These are phyloP conservation scores for Discoglossus pictus DNA, from an alignment of 2,797 vertebrate genomes.

Conservation along the genomic window DNA sequence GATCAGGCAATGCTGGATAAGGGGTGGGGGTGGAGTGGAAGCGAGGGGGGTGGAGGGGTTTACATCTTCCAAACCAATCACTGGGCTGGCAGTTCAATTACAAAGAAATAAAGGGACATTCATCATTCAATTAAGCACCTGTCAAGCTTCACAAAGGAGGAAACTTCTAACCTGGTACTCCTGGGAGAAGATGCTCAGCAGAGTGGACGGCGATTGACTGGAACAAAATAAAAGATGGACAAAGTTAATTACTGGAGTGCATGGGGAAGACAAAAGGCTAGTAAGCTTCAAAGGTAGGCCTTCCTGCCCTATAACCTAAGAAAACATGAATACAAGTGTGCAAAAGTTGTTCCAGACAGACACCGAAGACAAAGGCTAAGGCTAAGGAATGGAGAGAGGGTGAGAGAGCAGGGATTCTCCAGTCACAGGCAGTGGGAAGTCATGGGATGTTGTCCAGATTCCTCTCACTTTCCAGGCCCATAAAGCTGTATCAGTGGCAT, in stretches of 20 bases:
- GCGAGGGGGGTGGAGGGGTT: constrained; percentile 40
- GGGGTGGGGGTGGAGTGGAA: constrained; percentile 72
- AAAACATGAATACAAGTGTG: constrained; percentile 99
- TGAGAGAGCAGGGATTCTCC: too few species aligned
- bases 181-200: constrained; percentile 99
- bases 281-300: constrained; percentile 92
- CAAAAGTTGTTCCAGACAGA: constrained; percentile 99
- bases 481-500: constrained; percentile 55
- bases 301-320: constrained; percentile 98
- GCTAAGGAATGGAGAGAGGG: constrained; percentile 70
- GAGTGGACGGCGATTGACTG: constrained; percentile 99
- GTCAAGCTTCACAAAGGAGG: constrained; percentile 99
- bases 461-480: constrained; percentile 57
- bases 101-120: constrained; percentile 99
- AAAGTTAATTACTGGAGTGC: constrained; percentile 99
- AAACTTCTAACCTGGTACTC: constrained; percentile 99
- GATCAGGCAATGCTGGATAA: constrained; percentile 88
- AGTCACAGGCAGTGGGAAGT: constrained; percentile 30
- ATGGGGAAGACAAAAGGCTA: constrained; percentile 96
- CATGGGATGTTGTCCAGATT: constrained; percentile 56
- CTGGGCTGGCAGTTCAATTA: constrained; percentile 99
- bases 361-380: constrained; percentile 94
- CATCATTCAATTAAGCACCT: constrained; percentile 99
- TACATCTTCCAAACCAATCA: constrained; percentile 98
- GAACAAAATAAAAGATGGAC: constrained; percentile 99